Evolutionary conservation across 2,888 invertebrate genomes (phyloP), one percentile per base, ranked within the genome.

Genomic region (Rutpela maculata): DNA sequence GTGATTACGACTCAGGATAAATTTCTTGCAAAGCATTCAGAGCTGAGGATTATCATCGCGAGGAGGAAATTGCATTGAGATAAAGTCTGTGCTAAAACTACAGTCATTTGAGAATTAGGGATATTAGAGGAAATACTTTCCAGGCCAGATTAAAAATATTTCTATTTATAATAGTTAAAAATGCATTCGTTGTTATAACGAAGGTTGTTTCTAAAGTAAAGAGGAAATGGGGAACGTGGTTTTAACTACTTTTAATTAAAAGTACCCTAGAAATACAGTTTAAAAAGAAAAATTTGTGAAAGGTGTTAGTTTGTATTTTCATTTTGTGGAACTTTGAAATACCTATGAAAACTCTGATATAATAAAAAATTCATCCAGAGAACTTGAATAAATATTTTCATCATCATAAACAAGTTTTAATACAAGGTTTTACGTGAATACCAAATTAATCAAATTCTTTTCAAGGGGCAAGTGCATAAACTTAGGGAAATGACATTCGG

Each of bases 381-480:
- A n/a, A 31, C 12, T n/a, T 26, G 22, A 62, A 62, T 62, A 31
- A 22, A 62, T 62, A 62, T 62, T 62, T 62, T 26, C 31, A 62
- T 26, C 26, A 26, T n/a, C 62, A n/a, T 26, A 62, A 62, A 62
- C 62, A n/a, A 6, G 50, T 50, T 50, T n/a, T 50, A n/a, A 17
- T 50, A 50, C 7, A 5, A 12, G 15, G 15, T 50, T 50, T 50
- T 15, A 60, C 26, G 60, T 19, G 26, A 60, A 2, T 60, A 26
- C 19, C 26, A n/a, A 62, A 62, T 26, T 60, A 60, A 60, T 60
- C 60, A 60, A 26, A 15, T 50, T 50, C 50, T 50, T 26, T 63
- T 65, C 3, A 17, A 65, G 38, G n/a, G 11, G 35, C 31, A 62
- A 38, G n/a, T 65, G 18, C 11, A 11, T 65, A 65, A 9, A 38